Evolutionary conservation across 2,113 vertebrate species (phyloP), one percentile per base, ranked within the genome.

Genomic region (Eidolon helvum): DNA sequence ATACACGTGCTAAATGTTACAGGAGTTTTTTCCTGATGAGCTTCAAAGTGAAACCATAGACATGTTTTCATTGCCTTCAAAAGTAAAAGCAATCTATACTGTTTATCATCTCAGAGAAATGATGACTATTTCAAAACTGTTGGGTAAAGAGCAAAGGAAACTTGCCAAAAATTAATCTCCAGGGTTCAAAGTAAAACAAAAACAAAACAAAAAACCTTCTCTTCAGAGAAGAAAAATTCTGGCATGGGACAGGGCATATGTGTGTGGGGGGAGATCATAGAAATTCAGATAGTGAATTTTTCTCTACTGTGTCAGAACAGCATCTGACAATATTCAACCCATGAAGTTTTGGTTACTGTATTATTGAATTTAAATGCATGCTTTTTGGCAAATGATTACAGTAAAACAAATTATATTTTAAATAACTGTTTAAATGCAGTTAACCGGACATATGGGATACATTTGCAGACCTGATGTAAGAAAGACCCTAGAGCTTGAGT

Each of bases 21-120:
- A 63, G 55, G 89, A 57, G 77, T 61, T 77, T 35, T 8, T 26
- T 53, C 53, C 87, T 61, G n/a, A 87, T 84, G 96, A 33, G 85
- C 93, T 95, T 97, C 93, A 96, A 85, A 96, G 97, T 14, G 69
- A 96, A 96, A 87, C 57, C 75, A 28, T 53, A 97, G 96, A 35
- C 26, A 1, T 55, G 45, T 92, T 95, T 95, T 95, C 85, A 7
- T 43, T 28, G 94, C 90, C 48, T 96, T 94, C 91, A 83, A 80
- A 93, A 96, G 93, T 78, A 79, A 59, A 78, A 83, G 89, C 66
- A 24, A 77, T 91, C 90, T 89, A 77, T 66, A 43, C 48, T 28
- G 55, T 43, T 91, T 65, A 77, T 69, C 69, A 35, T 86, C 92
- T 95, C 55, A 12, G 83, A 91, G 80, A 97, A 97, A 91, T 18